Conservation (phyloP, 2,888 invertebrate species). For the Tanaodytes sp. region DNA sequence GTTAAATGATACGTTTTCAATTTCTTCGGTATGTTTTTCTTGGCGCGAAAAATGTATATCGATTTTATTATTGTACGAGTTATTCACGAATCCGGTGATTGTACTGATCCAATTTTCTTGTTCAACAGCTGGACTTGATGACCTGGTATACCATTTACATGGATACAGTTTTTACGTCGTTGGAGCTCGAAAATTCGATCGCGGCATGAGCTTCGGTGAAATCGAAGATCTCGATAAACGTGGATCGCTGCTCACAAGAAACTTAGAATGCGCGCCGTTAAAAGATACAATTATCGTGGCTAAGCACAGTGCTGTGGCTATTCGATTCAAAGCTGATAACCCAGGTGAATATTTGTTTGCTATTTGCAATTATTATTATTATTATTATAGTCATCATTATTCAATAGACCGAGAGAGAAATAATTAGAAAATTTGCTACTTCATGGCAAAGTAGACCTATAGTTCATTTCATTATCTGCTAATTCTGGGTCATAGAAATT, state of each 20-base stretch:
- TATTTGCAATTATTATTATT: neutral
- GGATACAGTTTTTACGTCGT: slow-evolving; percentile 83
- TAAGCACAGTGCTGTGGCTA: slow-evolving; percentile 79
- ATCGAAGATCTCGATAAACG: slow-evolving; percentile 77
- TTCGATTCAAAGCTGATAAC: slow-evolving; percentile 84
- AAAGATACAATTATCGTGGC: slow-evolving; percentile 86
- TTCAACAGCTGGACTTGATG: slow-evolving; percentile 77
- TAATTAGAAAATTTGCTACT: too few relatives aligned
- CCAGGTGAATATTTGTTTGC: slow-evolving; percentile 75
- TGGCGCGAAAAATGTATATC: too few relatives aligned
- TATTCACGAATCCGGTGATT: too few relatives aligned
- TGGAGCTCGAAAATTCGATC: slow-evolving; percentile 76
- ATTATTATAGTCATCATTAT: too few relatives aligned
- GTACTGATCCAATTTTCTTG: too few relatives aligned
- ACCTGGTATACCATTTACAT: slow-evolving; percentile 83
- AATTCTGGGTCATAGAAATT: too few relatives aligned
- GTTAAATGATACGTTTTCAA: too few relatives aligned
- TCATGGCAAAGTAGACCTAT: too few relatives aligned
- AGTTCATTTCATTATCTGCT: too few relatives aligned
- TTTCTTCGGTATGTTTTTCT: too few relatives aligned
- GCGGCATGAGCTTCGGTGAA: slow-evolving; percentile 74
- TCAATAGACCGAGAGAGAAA: too few relatives aligned
- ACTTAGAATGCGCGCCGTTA: slow-evolving; percentile 77
- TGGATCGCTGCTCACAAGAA: slow-evolving; percentile 76
- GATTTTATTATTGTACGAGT: too few relatives aligned